A percentile compares a stretch with the other conserved stretches of the same genome.
Evolutionary conservation across 2,888 invertebrate genomes (phyloP).

Genomic region (Pachymerium ferrugineum): DNA sequence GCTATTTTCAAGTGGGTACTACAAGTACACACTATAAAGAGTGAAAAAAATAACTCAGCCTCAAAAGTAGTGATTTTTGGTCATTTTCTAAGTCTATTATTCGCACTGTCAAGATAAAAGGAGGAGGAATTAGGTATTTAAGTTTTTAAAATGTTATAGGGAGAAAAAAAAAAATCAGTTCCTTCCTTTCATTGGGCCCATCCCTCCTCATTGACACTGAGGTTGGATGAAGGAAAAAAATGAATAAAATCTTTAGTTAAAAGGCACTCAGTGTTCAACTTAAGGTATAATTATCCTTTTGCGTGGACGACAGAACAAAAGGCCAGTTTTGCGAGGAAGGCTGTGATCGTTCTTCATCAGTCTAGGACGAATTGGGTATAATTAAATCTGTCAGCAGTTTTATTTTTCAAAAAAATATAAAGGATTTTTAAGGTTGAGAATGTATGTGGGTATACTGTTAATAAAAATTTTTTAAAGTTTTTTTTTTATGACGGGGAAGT

Average conservation of each 20-base stretch:
- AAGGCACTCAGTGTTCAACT: conserved; percentile 17
- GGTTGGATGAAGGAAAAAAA: not conserved
- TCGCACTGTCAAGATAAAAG: not conserved
- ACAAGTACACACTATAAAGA: no score
- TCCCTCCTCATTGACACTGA: conserved; percentile 12
- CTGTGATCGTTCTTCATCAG: conserved; percentile 15
- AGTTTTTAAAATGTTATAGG: not conserved
- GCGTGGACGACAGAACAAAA: not conserved
- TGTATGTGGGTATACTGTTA: not conserved
- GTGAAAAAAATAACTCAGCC: no score
- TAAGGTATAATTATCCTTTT: conserved; percentile 21
- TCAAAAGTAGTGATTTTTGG: no score
- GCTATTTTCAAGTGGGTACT: no score
- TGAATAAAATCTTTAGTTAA: conserved; percentile 13
- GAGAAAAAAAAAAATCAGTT: not conserved
- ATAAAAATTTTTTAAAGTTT: not conserved
- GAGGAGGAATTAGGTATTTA: conserved; percentile 3
- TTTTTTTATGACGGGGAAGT: not conserved
- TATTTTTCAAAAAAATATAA: not conserved
- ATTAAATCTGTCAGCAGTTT: conserved; percentile 15
- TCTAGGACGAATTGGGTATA: conserved; percentile 23
- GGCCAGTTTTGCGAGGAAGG: not conserved
- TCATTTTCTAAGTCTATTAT: no score
- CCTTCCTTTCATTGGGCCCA: not conserved
- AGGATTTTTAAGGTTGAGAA: not conserved